Percentiles rank a stretch among this genome's conserved stretches.
Conservation (phyloP, 2,113 vertebrate genomes). For the Felis catus region DNA sequence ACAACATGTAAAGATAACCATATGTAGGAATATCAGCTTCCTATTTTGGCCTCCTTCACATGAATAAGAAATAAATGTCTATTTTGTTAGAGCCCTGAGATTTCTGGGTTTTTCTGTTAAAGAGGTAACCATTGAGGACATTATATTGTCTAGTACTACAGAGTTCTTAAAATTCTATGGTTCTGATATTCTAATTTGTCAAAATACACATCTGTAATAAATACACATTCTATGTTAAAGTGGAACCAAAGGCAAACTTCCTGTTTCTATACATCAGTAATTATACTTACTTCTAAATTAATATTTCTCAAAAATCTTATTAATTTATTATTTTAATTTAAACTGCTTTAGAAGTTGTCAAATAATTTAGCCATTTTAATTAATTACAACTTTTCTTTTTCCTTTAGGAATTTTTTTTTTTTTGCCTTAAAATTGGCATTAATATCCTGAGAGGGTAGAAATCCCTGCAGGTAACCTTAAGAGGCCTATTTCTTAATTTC, state of each 20-base stretch:
- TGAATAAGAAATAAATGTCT: background rate
- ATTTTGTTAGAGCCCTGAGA: background rate
- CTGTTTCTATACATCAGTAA: conserved; percentile 8
- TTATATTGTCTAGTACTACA: background rate
- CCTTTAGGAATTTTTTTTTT: background rate
- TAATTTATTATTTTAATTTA: conserved; percentile 67
- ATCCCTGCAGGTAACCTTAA: background rate
- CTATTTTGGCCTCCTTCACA: background rate
- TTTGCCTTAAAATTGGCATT: conserved; percentile 1
- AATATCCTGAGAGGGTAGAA: background rate
- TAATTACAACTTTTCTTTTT: conserved; percentile 51
- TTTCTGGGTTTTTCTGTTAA: background rate
- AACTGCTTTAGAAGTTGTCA: conserved; percentile 61
- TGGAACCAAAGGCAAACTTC: conserved; percentile 12
- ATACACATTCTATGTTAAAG: background rate
- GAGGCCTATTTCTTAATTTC: conserved; percentile 34
- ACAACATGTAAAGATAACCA: background rate
- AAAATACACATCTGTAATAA: background rate
- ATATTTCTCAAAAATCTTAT: conserved; percentile 35
- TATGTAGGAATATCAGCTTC: background rate
- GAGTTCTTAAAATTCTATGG: background rate
- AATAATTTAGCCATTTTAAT: conserved; percentile 46
- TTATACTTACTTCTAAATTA: conserved; percentile 29
- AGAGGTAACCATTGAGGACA: background rate
- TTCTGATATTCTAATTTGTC: background rate